These are phyloP conservation scores for Casuarius casuarius DNA, from an alignment of 2,113 vertebrate species.

Conservation along the genomic window DNA sequence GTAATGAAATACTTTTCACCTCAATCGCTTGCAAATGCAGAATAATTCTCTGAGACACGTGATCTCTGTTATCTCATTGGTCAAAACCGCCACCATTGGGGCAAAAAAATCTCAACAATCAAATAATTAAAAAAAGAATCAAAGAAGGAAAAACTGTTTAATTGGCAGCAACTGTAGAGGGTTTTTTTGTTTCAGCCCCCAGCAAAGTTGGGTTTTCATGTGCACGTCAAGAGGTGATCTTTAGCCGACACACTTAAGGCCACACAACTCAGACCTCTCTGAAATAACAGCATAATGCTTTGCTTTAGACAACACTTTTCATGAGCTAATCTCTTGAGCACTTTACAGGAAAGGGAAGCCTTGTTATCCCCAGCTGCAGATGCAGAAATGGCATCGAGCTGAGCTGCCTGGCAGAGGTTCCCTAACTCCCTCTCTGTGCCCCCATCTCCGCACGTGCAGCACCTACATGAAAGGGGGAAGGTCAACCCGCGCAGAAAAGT, in stretches of 20 bases:
- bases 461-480: rapidly evolving
- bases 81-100: neutral
- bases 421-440: neutral
- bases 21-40: neutral
- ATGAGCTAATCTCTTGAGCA: constrained; percentile 25
- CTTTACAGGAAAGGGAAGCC: neutral
- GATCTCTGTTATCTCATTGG: neutral
- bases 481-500: rapidly evolving
- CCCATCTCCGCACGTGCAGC: neutral
- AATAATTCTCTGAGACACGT: neutral
- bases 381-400: neutral
- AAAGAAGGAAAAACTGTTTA: neutral
- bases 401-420: neutral
- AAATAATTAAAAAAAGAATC: neutral
- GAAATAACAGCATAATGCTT: neutral
- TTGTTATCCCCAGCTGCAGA: neutral
- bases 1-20: neutral
- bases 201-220: neutral
- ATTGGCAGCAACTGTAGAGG: neutral
- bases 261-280: neutral
- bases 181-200: neutral
- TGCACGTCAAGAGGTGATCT: neutral
- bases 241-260: neutral
- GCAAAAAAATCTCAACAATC: neutral
- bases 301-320: neutral